Evolutionary conservation across 2,113 vertebrate species (phyloP).

Genomic region (Irena cyanogastra): DNA sequence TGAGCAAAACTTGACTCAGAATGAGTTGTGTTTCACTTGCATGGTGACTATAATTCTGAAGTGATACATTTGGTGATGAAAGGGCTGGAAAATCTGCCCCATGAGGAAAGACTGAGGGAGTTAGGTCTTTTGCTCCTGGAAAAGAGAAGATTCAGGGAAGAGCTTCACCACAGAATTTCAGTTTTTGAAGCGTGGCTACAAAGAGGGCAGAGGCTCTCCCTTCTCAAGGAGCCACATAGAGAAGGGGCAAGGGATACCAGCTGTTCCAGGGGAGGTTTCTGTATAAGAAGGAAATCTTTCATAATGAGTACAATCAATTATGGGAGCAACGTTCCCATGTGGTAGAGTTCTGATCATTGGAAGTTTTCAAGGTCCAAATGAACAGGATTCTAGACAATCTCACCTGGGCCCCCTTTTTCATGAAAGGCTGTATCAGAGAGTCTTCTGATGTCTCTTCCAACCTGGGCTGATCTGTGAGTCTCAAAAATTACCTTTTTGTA

Average conservation of each 20-base stretch:
- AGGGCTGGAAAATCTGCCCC: neutral
- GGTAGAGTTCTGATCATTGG: neutral
- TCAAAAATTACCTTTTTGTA: neutral
- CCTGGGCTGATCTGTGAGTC: neutral
- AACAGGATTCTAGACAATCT: neutral
- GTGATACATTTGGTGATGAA: neutral
- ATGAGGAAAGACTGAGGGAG: neutral
- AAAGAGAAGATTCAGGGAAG: neutral
- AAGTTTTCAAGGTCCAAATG: neutral
- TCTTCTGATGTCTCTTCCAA: neutral
- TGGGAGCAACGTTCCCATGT: neutral
- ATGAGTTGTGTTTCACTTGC: neutral
- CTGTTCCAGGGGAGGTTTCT: neutral
- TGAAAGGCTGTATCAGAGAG: neutral
- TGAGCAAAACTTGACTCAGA: neutral
- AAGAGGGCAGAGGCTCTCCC: neutral
- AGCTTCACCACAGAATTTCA: neutral
- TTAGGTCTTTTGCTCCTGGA: neutral
- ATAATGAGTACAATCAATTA: neutral
- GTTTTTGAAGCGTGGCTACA: neutral
- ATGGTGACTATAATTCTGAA: neutral
- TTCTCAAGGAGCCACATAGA: neutral
- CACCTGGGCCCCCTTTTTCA: neutral
- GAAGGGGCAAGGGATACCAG: neutral
- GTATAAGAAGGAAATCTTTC: neutral